Evolutionary conservation across 2,888 invertebrate species (phyloP).

Genomic region (Apodemia mormo): DNA sequence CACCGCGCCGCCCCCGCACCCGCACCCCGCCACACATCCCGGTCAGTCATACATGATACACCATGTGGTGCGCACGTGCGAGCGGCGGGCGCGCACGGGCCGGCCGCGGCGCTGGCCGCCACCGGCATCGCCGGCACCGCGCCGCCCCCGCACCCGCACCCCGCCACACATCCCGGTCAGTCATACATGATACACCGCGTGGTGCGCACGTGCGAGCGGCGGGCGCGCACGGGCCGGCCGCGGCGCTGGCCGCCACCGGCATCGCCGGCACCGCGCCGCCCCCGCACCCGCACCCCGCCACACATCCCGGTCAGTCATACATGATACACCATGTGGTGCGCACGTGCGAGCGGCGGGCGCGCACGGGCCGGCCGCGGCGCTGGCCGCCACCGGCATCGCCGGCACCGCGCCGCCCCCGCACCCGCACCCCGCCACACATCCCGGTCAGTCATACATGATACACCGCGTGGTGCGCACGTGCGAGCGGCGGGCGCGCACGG

Average conservation of each 20-base stretch:
- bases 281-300: conserved; percentile 85
- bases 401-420: conserved; percentile 88
- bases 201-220: conserved; percentile 98
- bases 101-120: conserved; percentile 91
- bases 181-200: no score
- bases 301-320: no score
- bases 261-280: conserved; percentile 93
- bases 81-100: conserved; percentile 93
- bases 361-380: conserved; percentile 90
- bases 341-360: conserved; percentile 96
- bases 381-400: conserved; percentile 95
- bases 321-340: no score
- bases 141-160: conserved; percentile 83
- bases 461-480: no score
- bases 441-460: no score
- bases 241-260: conserved; percentile 93
- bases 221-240: conserved; percentile 90
- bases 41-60: no score
- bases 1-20: conserved; percentile 79
- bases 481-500: conserved; percentile 95
- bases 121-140: conserved; percentile 97
- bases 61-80: conserved; percentile 98
- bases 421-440: conserved; percentile 86
- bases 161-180: no score
- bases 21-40: conserved; percentile 91